Percentiles rank a stretch among this genome's conserved stretches.
Evolutionary conservation across 2,888 invertebrate genomes (phyloP).

Genomic region (Tridacna gigas): DNA sequence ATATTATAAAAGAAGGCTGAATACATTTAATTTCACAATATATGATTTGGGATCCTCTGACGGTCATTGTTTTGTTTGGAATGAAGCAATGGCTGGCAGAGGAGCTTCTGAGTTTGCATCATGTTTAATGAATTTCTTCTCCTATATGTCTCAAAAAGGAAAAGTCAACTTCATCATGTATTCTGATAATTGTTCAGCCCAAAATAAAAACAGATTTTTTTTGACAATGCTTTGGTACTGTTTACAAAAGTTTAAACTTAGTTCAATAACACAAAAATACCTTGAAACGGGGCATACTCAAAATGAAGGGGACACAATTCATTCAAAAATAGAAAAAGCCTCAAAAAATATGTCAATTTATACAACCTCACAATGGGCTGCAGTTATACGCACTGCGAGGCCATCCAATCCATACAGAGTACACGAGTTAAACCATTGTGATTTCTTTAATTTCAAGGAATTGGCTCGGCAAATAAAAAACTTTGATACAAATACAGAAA

Average conservation of each 20-base stretch:
- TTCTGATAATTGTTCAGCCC: conserved; percentile 23
- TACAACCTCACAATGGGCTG: conserved; percentile 28
- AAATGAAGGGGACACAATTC: conserved; percentile 12
- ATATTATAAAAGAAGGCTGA: conserved; percentile 41
- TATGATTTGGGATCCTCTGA: conserved; percentile 28
- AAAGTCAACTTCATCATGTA: background rate
- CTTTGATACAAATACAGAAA: no score
- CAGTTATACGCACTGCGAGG: no score
- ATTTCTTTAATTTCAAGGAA: no score
- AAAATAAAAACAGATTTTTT: conserved; percentile 27
- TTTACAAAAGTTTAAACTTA: conserved; percentile 5
- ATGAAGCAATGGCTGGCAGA: conserved; percentile 9
- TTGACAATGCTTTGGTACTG: conserved; percentile 27
- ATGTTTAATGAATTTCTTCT: conserved; percentile 6
- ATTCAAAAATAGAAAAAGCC: conserved; percentile 4
- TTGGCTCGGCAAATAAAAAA: no score
- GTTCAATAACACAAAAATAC: conserved; percentile 9
- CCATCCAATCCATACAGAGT: no score
- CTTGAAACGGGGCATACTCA: conserved; percentile 26
- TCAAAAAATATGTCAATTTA: background rate
- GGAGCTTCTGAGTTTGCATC: conserved; percentile 35
- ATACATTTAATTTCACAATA: conserved; percentile 49
- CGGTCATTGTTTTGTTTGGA: conserved; percentile 43
- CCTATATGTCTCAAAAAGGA: background rate
- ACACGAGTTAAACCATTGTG: no score